phyloP scores from a whole-genome alignment of 2,797 vertebrate genomes.

The Brachymystax lenok region DNA sequence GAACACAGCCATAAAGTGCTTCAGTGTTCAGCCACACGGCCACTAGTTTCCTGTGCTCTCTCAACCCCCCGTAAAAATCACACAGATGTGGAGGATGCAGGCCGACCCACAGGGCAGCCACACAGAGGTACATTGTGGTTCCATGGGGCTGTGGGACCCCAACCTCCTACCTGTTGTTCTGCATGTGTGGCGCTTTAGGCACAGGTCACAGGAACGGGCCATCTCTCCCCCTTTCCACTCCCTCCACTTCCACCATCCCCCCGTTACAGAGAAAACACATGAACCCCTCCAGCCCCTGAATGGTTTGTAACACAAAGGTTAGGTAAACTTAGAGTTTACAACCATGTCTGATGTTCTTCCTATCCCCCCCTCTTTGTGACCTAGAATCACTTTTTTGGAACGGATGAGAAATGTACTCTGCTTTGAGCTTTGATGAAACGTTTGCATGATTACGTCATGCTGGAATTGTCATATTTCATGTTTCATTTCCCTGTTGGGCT shows the following conservation, averaged over 20 bases:
- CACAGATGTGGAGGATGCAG: slow-evolving; percentile 72
- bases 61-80: slow-evolving; percentile 69
- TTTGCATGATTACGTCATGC: slow-evolving; percentile 10
- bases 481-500: slow-evolving; percentile 49
- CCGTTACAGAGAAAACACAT: slow-evolving; percentile 43
- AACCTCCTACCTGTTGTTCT: slow-evolving; percentile 6
- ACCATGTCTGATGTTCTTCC: slow-evolving; percentile 17
- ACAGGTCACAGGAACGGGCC: slow-evolving; percentile 45
- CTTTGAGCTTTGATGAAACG: slow-evolving; percentile 36
- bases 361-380: slow-evolving; percentile 28
- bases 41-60: slow-evolving; percentile 71
- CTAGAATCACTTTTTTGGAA: slow-evolving; percentile 19
- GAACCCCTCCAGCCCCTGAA: slow-evolving; percentile 10
- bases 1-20: slow-evolving; percentile 57
- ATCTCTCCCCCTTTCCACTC: slow-evolving; percentile 49
- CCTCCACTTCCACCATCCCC: slow-evolving; percentile 43
- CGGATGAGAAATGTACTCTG: slow-evolving; percentile 34
- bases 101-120: slow-evolving; percentile 49
- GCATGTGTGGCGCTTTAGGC: slow-evolving; percentile 53
- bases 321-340: background rate
- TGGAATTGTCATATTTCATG: slow-evolving; percentile 49
- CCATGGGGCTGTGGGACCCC: slow-evolving; percentile 8
- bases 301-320: background rate
- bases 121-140: slow-evolving; percentile 74
- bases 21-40: slow-evolving; percentile 51